These are phyloP conservation scores for Falco columbarius DNA, from an alignment of 2,797 vertebrate genomes.

Conservation along the genomic window DNA sequence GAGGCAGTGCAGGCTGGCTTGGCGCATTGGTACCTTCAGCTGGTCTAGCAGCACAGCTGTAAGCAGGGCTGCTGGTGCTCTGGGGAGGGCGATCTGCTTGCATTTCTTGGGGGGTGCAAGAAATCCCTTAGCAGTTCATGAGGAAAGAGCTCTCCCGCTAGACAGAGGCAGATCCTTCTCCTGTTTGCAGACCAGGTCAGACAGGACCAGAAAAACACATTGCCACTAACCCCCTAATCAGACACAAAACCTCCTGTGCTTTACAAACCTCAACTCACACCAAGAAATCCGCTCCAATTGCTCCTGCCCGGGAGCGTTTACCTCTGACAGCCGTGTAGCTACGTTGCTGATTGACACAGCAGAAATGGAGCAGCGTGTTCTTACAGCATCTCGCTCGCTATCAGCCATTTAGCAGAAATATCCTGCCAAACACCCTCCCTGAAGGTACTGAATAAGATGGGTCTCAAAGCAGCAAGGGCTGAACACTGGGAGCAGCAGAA, in stretches of 20 bases:
- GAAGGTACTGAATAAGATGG: not conserved
- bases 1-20: not conserved
- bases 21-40: not conserved
- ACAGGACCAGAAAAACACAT: not conserved
- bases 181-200: not conserved
- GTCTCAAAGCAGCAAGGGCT: not conserved
- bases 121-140: not conserved
- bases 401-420: not conserved
- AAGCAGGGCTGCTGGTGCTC: not conserved
- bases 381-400: not conserved
- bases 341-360: slow-evolving; percentile 18
- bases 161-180: not conserved
- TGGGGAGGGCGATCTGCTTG: not conserved
- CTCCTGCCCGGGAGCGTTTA: not conserved
- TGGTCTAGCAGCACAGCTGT: not conserved
- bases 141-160: not conserved
- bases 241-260: not conserved
- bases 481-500: not conserved
- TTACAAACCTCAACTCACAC: not conserved
- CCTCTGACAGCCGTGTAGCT: not conserved
- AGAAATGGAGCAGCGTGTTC: not conserved
- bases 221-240: not conserved
- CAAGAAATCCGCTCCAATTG: not conserved
- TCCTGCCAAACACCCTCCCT: not conserved
- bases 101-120: not conserved